Evolutionary conservation across 1,140 invertebrate genomes (phyloP).

Genomic region (Copidosoma floridanum): DNA sequence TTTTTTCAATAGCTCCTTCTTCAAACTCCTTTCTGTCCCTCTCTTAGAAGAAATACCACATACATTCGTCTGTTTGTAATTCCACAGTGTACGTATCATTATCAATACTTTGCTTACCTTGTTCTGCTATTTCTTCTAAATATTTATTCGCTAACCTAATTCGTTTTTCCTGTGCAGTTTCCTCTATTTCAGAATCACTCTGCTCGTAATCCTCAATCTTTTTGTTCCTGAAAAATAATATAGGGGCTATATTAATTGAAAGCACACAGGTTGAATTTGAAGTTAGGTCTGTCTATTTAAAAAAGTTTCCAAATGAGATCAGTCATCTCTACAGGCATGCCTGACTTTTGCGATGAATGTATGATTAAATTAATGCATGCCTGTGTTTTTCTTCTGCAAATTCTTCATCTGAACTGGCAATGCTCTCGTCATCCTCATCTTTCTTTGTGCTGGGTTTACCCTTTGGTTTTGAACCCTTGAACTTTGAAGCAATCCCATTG

Average conservation of each 20-base stretch:
- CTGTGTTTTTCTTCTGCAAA: slow-evolving; percentile 40
- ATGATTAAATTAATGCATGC: background rate
- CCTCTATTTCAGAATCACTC: slow-evolving; percentile 66
- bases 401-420: slow-evolving; percentile 50
- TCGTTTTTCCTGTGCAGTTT: slow-evolving; percentile 86
- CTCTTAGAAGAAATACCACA: slow-evolving; percentile 53
- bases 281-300: no score
- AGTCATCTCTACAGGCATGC: no score
- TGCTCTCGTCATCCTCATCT: slow-evolving; percentile 43
- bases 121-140: slow-evolving; percentile 79
- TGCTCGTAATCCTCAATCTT: slow-evolving; percentile 44
- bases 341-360: background rate
- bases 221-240: slow-evolving; percentile 14
- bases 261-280: no score
- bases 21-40: slow-evolving; percentile 68
- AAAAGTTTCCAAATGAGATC: no score
- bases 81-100: no score
- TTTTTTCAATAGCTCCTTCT: slow-evolving; percentile 66
- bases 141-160: slow-evolving; percentile 85
- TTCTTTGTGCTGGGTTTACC: background rate
- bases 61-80: background rate
- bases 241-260: slow-evolving; percentile 4
- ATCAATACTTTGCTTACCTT: slow-evolving; percentile 55
- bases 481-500: slow-evolving; percentile 27
- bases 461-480: slow-evolving; percentile 7